A percentile compares a stretch with the other conserved stretches of the same genome.
Evolutionary conservation across 2,888 invertebrate genomes (phyloP).

Genomic region (Amphipyra berbera): DNA sequence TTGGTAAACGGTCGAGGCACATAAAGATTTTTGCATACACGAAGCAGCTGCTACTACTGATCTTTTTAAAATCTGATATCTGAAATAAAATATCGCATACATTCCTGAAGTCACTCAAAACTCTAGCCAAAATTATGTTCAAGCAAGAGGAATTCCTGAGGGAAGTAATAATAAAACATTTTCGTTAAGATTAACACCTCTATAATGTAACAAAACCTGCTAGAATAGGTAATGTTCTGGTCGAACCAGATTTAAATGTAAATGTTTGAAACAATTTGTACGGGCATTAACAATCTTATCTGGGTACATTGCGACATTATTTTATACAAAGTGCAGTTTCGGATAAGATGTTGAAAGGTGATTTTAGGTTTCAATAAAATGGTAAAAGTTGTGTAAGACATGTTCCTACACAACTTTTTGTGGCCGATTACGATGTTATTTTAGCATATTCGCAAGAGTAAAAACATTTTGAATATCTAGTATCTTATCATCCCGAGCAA

Average conservation of each 20-base stretch:
- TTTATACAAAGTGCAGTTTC: slow-evolving; percentile 44
- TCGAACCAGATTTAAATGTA: slow-evolving; percentile 60
- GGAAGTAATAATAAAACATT: slow-evolving; percentile 26
- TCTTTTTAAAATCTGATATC: no score
- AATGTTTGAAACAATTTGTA: slow-evolving; percentile 62
- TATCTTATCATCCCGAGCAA: neutral
- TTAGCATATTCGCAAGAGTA: slow-evolving; percentile 5
- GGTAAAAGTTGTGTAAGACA: slow-evolving; percentile 32
- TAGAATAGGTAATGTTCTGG: slow-evolving; percentile 51
- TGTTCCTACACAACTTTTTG: slow-evolving; percentile 6
- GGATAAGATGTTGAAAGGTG: slow-evolving; percentile 44
- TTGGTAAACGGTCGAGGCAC: no score
- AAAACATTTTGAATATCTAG: slow-evolving; percentile 13
- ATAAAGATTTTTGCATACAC: no score
- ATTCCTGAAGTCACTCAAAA: neutral
- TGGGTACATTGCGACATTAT: slow-evolving; percentile 51
- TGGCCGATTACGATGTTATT: slow-evolving; percentile 7
- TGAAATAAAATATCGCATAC: no score
- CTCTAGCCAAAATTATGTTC: slow-evolving; percentile 1
- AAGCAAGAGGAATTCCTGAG: slow-evolving; percentile 13
- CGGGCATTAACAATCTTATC: slow-evolving; percentile 61
- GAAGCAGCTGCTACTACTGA: no score
- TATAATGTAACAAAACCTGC: slow-evolving; percentile 50
- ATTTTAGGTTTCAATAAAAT: slow-evolving; percentile 46
- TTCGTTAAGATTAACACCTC: slow-evolving; percentile 39